These are phyloP conservation scores for Archivesica marissinica DNA, from an alignment of 1,140 invertebrate genomes.

Conservation along the genomic window DNA sequence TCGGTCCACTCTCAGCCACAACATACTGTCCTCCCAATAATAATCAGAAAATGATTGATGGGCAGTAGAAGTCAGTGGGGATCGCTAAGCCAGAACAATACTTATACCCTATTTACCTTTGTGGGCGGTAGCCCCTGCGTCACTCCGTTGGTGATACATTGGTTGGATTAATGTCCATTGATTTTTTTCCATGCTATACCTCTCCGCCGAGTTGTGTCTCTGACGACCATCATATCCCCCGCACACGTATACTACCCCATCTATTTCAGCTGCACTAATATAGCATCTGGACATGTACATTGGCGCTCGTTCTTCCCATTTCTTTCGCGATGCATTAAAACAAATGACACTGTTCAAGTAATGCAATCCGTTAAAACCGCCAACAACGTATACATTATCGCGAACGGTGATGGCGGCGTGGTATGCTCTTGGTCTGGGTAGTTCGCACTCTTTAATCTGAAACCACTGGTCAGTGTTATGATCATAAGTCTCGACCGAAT, in stretches of 20 bases:
- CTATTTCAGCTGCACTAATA: constrained; percentile 69
- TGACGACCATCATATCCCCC: constrained; percentile 96
- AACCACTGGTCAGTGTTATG: constrained; percentile 27
- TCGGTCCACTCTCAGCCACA: too few species aligned
- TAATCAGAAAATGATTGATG: too few species aligned
- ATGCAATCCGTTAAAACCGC: constrained; percentile 86
- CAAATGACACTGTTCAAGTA: constrained; percentile 76
- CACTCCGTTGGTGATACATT: constrained; percentile 88
- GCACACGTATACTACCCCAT: constrained; percentile 83
- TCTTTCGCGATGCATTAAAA: constrained; percentile 72
- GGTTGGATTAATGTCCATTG: constrained; percentile 89
- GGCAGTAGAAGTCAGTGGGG: too few species aligned
- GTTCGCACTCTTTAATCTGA: constrained; percentile 34
- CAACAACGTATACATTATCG: constrained; percentile 89
- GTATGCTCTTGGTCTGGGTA: constrained; percentile 86
- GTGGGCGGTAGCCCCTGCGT: constrained; percentile 89
- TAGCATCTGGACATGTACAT: constrained; percentile 77
- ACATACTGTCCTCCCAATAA: too few species aligned
- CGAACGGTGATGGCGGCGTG: constrained; percentile 89
- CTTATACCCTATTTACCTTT: too few species aligned
- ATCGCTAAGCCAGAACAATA: too few species aligned
- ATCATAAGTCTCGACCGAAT: constrained; percentile 91
- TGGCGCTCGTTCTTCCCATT: constrained; percentile 75
- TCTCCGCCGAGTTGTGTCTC: constrained; percentile 93
- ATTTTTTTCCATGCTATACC: constrained; percentile 93